Percentiles rank a stretch among this genome's conserved stretches.
These are phyloP conservation scores for Dryomyza anilis DNA, from an alignment of 2,888 invertebrate species.

Conservation along the genomic window DNA sequence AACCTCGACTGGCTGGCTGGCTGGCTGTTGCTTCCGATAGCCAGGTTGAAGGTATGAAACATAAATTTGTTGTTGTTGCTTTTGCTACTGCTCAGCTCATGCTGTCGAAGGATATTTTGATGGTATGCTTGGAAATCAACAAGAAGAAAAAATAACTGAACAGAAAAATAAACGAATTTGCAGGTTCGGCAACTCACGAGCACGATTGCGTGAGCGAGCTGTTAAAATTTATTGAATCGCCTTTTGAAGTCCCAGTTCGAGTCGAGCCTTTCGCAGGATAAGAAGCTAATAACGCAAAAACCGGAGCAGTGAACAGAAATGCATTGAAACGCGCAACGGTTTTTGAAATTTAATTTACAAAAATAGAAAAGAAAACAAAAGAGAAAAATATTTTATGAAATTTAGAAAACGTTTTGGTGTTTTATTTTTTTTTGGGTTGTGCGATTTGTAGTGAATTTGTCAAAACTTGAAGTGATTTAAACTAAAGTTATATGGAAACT, in stretches of 20 bases:
- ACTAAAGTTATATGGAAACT: no score
- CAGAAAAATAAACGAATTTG: no score
- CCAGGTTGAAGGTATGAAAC: constrained; percentile 4
- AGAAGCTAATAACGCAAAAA: constrained; percentile 29
- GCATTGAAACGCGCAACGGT: constrained; percentile 11
- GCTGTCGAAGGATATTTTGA: not conserved
- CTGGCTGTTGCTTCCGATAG: not conserved
- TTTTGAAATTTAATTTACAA: not conserved
- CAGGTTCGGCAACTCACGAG: not conserved
- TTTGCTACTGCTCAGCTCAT: not conserved
- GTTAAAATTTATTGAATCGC: constrained; percentile 11
- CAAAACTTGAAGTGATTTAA: no score
- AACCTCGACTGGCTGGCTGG: not conserved
- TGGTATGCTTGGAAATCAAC: constrained; percentile 21
- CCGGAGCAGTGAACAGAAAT: not conserved
- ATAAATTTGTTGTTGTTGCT: not conserved
- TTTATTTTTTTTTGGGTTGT: no score
- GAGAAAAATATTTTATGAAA: no score
- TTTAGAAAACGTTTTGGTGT: no score
- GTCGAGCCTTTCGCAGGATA: constrained; percentile 34
- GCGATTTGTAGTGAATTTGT: no score
- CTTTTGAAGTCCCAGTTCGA: constrained; percentile 30
- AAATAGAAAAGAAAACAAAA: not conserved
- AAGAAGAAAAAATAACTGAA: no score
- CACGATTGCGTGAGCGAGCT: not conserved